Conservation (phyloP, 2,888 invertebrate species). For the Apotomis betuletana region DNA sequence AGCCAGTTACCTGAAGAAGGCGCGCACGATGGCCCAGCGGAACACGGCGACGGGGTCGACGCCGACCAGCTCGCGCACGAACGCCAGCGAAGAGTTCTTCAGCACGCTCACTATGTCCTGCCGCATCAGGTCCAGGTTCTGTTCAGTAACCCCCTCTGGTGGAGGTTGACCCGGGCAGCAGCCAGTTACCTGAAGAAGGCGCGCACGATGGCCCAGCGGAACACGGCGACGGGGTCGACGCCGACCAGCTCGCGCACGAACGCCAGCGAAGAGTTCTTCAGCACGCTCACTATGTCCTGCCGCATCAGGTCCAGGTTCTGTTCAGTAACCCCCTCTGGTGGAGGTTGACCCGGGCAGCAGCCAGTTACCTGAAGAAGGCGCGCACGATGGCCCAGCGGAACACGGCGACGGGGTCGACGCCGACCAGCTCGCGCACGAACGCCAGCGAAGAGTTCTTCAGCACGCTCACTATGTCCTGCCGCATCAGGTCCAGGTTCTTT, state of each 20-base stretch:
- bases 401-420: slow-evolving; percentile 96
- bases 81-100: no score
- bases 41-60: no score
- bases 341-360: neutral
- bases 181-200: slow-evolving; percentile 91
- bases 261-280: slow-evolving; percentile 96
- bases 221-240: slow-evolving; percentile 95
- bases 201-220: slow-evolving; percentile 96
- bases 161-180: neutral
- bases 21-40: no score
- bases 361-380: slow-evolving; percentile 90
- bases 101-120: no score
- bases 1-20: no score
- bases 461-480: slow-evolving; percentile 96
- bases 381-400: slow-evolving; percentile 97
- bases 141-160: no score
- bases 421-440: slow-evolving; percentile 96
- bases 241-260: slow-evolving; percentile 97
- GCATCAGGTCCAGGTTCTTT: slow-evolving; percentile 97
- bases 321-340: no score
- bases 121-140: no score
- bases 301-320: slow-evolving; percentile 57
- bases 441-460: slow-evolving; percentile 96
- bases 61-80: no score
- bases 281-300: slow-evolving; percentile 85